phyloP scores from a whole-genome alignment of 2,797 vertebrate genomes.

The Melanotaenia maccullochi region DNA sequence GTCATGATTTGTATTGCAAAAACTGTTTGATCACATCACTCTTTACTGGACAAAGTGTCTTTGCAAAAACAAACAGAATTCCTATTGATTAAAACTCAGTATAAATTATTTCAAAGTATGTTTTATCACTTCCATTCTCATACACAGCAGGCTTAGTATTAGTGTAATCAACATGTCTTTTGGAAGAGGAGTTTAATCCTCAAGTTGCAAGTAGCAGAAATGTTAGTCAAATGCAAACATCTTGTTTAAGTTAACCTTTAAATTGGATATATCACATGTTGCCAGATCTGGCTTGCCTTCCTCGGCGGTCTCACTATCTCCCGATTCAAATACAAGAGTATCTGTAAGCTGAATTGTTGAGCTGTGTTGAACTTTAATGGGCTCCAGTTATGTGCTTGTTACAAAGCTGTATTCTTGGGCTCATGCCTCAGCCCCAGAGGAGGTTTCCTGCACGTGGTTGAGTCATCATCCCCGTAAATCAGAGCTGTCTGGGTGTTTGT shows the following conservation, averaged over 20 bases:
- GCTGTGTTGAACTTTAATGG: slow-evolving; percentile 8
- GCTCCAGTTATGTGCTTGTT: not conserved
- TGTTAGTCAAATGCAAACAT: slow-evolving; percentile 23
- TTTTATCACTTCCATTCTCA: not conserved
- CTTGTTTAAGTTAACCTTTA: slow-evolving; percentile 26
- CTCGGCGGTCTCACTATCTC: not conserved
- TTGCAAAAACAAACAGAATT: no score
- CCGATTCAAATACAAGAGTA: slow-evolving; percentile 11
- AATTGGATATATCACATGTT: slow-evolving; percentile 20
- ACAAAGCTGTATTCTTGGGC: slow-evolving; percentile 11
- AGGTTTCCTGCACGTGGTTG: slow-evolving; percentile 34
- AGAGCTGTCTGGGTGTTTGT: slow-evolving; percentile 47
- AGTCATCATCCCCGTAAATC: slow-evolving; percentile 29
- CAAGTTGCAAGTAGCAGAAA: not conserved
- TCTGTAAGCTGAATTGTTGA: slow-evolving; percentile 10
- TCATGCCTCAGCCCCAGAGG: slow-evolving; percentile 17
- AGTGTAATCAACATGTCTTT: not conserved
- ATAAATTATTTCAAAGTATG: not conserved
- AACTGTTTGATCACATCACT: no score
- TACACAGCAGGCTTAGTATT: not conserved
- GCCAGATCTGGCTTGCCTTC: slow-evolving; percentile 8
- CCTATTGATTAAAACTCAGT: not conserved
- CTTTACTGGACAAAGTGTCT: no score
- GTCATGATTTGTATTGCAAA: no score
- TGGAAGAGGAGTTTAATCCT: not conserved